Percentiles rank a stretch among this genome's conserved stretches.
These are phyloP conservation scores for Onychomys arenicola DNA, from an alignment of 2,797 vertebrate species.

Conservation along the genomic window DNA sequence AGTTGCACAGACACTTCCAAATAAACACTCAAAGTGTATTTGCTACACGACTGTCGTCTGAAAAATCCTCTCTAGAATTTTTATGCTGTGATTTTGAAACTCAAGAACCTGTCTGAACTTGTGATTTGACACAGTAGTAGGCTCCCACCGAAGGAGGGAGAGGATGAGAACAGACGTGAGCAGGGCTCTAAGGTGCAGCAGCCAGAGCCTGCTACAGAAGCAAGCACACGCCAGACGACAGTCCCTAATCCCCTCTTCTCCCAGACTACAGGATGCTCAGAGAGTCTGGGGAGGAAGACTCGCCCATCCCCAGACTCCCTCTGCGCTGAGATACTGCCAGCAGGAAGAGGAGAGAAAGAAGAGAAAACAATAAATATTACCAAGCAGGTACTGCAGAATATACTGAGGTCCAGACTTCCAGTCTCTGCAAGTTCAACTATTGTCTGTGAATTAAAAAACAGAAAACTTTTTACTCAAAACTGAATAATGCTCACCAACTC, in stretches of 20 bases:
- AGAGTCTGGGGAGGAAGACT: no score
- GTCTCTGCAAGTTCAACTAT: constrained; percentile 99
- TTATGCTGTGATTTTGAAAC: constrained; percentile 24
- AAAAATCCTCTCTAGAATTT: constrained; percentile 21
- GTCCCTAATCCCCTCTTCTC: background rate
- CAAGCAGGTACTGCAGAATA: constrained; percentile 99
- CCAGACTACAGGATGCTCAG: background rate
- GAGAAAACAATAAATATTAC: constrained; percentile 87
- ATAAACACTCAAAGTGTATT: background rate
- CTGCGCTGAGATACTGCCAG: background rate
- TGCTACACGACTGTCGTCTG: background rate
- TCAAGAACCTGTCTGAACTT: background rate
- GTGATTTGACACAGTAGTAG: constrained; percentile 18
- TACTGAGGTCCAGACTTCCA: constrained; percentile 98
- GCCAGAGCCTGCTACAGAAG: background rate
- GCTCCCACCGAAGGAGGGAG: constrained; percentile 10
- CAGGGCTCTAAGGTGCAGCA: background rate
- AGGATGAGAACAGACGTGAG: background rate
- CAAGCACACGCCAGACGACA: background rate
- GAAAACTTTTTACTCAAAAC: constrained; percentile 64
- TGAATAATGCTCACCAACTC: constrained; percentile 35
- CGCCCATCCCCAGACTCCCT: background rate
- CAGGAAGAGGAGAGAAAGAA: background rate
- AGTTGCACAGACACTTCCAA: constrained; percentile 23
- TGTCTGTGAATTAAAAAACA: constrained; percentile 89